phyloP scores from a whole-genome alignment of 2,113 vertebrate genomes.

The Eulemur macaco region DNA sequence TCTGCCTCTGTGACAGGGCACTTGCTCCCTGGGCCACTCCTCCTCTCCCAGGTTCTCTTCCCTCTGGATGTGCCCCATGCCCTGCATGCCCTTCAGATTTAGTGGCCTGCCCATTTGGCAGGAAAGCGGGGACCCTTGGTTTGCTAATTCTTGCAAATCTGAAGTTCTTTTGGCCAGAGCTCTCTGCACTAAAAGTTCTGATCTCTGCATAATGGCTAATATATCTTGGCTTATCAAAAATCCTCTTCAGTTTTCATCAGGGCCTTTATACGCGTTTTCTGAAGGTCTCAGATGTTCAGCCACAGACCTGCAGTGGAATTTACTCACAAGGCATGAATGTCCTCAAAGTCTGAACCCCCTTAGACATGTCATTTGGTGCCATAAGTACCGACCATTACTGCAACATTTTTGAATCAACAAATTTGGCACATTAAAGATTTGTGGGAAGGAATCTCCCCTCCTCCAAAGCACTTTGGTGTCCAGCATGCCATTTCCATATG shows the following conservation, averaged over 20 bases:
- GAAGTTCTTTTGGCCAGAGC: not conserved
- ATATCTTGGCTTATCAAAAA: not conserved
- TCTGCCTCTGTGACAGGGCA: not conserved
- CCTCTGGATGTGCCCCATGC: rapidly evolving
- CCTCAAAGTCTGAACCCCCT: not conserved
- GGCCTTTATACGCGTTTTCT: not conserved
- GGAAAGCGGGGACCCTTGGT: not conserved
- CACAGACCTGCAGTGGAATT: not conserved
- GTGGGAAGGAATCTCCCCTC: not conserved
- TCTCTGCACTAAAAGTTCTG: not conserved
- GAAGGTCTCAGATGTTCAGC: not conserved
- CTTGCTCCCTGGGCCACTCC: not conserved
- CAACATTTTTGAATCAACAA: not conserved
- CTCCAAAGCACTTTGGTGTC: not conserved
- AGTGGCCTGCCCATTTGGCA: not conserved
- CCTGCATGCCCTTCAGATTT: not conserved
- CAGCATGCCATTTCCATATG: conserved; percentile 8
- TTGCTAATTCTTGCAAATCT: not conserved
- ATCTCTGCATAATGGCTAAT: not conserved
- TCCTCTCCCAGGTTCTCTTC: not conserved
- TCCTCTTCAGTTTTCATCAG: not conserved
- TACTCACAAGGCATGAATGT: not conserved
- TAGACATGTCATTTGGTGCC: not conserved
- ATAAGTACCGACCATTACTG: not conserved
- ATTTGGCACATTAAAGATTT: not conserved